Percentiles rank a stretch among this genome's conserved stretches.
Conservation (phyloP, 2,113 vertebrate species). For the Tapirus terrestris region DNA sequence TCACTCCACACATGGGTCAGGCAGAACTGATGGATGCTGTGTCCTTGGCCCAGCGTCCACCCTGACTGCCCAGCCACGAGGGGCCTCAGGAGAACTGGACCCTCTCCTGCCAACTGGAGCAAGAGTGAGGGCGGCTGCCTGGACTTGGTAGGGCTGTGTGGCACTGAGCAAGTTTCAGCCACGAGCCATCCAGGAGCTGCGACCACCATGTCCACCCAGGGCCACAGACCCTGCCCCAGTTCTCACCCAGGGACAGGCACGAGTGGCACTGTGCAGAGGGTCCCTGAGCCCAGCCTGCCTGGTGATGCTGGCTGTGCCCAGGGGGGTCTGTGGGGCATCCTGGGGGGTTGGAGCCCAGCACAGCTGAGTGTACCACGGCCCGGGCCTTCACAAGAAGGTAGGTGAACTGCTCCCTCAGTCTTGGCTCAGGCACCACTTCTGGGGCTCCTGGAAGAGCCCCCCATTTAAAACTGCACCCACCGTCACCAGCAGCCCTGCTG, state of each 20-base stretch:
- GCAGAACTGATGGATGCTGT: background rate
- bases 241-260: rapidly evolving
- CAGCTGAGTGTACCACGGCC: background rate
- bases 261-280: background rate
- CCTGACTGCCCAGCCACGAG: background rate
- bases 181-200: no score
- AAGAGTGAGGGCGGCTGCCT: background rate
- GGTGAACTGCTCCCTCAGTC: background rate
- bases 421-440: background rate
- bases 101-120: background rate
- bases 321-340: background rate
- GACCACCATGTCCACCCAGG: background rate
- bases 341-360: background rate
- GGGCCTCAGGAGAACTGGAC: background rate
- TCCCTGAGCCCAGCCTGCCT: background rate
- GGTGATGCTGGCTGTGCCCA: background rate
- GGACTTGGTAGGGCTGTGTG: background rate
- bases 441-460: background rate
- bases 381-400: no score
- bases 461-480: background rate
- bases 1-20: background rate
- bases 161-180: background rate
- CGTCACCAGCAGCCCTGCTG: no score
- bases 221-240: no score
- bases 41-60: no score